Evolutionary conservation across 2,888 invertebrate genomes (phyloP).

Genomic region (Patella pellucida): DNA sequence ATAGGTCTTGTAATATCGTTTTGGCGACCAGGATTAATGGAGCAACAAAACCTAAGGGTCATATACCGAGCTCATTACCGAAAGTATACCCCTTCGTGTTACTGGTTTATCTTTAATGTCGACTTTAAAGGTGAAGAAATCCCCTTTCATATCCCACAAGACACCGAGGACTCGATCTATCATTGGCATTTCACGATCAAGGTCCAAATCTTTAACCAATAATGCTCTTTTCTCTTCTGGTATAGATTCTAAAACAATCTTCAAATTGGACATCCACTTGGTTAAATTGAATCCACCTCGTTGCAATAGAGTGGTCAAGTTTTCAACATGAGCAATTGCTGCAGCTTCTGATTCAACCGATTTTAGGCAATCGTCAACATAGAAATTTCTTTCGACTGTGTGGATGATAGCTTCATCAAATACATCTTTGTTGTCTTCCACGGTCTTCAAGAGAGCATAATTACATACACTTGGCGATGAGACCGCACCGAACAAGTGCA

Average conservation of each 20-base stretch:
- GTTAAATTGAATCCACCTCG: neutral
- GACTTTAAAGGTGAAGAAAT: neutral
- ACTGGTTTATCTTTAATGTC: neutral
- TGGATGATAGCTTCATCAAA: neutral
- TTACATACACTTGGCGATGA: constrained; percentile 36
- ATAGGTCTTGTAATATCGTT: constrained; percentile 12
- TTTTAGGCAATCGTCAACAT: constrained; percentile 14
- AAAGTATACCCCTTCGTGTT: neutral
- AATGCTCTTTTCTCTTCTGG: neutral
- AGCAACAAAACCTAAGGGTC: constrained; percentile 3
- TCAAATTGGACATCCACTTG: neutral
- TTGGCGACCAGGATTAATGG: constrained; percentile 15
- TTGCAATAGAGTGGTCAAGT: too few species aligned
- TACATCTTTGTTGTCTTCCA: neutral
- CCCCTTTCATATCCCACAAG: neutral
- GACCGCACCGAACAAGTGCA: constrained; percentile 33
- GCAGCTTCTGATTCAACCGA: neutral
- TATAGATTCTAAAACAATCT: constrained; percentile 7
- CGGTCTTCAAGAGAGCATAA: constrained; percentile 7
- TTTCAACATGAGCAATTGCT: constrained; percentile 7
- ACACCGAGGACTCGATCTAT: neutral
- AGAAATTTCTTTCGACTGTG: constrained; percentile 5
- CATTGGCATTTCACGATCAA: neutral
- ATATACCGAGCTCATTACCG: neutral
- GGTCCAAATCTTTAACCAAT: neutral